Conservation (phyloP, 2,888 invertebrate species). For the Villa cingulata region DNA sequence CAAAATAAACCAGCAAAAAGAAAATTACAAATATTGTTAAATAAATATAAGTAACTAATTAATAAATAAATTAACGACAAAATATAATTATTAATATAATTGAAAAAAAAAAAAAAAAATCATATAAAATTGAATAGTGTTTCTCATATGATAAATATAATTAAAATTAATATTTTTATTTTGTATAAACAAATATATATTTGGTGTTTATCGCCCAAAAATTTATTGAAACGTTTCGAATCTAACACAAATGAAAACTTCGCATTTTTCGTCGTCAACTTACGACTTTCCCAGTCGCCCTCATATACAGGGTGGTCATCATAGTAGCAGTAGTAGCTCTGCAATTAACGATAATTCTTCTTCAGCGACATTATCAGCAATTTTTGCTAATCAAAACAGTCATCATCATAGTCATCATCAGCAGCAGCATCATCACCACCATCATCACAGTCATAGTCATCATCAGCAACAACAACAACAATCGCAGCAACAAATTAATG, state of each 20-base stretch:
- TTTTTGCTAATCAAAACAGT: constrained; percentile 6
- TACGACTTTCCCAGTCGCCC: constrained; percentile 26
- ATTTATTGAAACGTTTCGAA: constrained; percentile 3
- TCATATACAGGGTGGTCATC: constrained; percentile 20
- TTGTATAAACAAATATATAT: not conserved
- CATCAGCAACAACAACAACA: no score
- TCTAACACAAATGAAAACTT: constrained; percentile 23
- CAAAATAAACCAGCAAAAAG: no score
- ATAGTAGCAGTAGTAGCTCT: constrained; percentile 13
- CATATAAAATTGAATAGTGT: not conserved
- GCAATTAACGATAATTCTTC: constrained; percentile 8
- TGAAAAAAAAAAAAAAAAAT: no score
- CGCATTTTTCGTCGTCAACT: constrained; percentile 24
- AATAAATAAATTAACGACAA: no score
- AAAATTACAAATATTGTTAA: no score
- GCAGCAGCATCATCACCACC: no score
- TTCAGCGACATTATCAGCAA: constrained; percentile 4
- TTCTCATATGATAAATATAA: not conserved
- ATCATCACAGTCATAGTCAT: constrained; percentile 1
- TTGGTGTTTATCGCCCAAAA: not conserved
- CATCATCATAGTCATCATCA: constrained; percentile 11
- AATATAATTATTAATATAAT: no score
- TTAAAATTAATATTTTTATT: not conserved
- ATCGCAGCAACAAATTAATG: constrained; percentile 14
- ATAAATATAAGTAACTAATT: no score